Evolutionary conservation across 2,888 invertebrate species (phyloP).

Genomic region (Melipona bicolor): DNA sequence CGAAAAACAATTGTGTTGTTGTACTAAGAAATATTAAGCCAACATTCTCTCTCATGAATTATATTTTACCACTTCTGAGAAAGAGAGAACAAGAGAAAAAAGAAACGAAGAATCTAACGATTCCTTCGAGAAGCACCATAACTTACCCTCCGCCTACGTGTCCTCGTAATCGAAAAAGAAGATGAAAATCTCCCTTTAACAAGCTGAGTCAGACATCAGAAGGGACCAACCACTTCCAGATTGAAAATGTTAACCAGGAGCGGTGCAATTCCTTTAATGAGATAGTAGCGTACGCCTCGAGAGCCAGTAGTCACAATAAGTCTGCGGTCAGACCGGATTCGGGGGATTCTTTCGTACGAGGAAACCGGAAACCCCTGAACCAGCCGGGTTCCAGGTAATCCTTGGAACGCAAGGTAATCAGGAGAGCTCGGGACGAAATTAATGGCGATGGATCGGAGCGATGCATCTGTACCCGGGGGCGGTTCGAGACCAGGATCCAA

Average conservation of each 20-base stretch:
- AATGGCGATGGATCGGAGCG: conserved; percentile 75
- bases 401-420: conserved; percentile 74
- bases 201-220: conserved; percentile 35
- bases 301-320: conserved; percentile 65
- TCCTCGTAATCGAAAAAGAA: not conserved
- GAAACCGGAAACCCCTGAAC: conserved; percentile 23
- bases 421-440: conserved; percentile 73
- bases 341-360: conserved; percentile 63
- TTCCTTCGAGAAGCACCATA: not conserved
- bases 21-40: not conserved
- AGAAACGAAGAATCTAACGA: not conserved
- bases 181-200: not conserved
- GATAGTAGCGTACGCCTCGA: conserved; percentile 31
- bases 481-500: conserved; percentile 72
- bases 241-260: conserved; percentile 39
- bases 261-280: conserved; percentile 55
- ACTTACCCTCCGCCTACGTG: not conserved
- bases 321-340: conserved; percentile 59
- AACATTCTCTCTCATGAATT: not conserved
- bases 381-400: conserved; percentile 67
- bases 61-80: not conserved
- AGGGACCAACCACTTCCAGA: conserved; percentile 2
- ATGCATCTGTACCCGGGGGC: conserved; percentile 76
- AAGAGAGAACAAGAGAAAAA: not conserved
- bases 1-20: not conserved